phyloP scores from a whole-genome alignment of 2,797 vertebrate species.

The Falco biarmicus region DNA sequence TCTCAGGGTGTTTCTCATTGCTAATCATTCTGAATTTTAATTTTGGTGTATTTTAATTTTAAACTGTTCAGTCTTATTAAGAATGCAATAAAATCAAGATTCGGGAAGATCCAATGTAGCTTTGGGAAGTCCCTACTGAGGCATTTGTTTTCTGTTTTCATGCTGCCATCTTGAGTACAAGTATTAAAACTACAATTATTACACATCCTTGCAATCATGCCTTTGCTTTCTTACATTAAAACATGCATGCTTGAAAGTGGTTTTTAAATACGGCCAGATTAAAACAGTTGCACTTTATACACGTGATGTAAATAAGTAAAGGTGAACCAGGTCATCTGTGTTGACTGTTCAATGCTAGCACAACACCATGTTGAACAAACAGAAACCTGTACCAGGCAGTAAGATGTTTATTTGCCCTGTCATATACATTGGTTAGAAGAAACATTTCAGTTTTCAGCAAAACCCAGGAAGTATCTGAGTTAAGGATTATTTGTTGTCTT shows the following conservation, averaged over 20 bases:
- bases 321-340: neutral
- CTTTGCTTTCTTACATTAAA: neutral
- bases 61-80: neutral
- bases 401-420: neutral
- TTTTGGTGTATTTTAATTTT: slow-evolving; percentile 4
- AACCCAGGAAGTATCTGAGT: neutral
- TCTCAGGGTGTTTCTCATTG: neutral
- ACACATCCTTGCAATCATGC: too few relatives aligned
- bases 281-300: neutral
- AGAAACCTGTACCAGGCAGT: neutral
- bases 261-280: neutral
- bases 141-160: slow-evolving; percentile 12
- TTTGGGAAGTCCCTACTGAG: neutral
- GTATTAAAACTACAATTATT: neutral
- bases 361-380: neutral
- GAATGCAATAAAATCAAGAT: neutral
- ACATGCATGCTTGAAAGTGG: neutral
- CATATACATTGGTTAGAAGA: neutral
- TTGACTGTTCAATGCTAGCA: neutral
- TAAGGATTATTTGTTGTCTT: neutral
- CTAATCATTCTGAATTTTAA: neutral
- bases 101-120: neutral
- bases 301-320: neutral
- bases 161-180: slow-evolving; percentile 64
- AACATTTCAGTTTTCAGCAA: neutral